These are phyloP conservation scores for Metacarcinus magister DNA, from an alignment of 2,888 invertebrate genomes.

Conservation along the genomic window DNA sequence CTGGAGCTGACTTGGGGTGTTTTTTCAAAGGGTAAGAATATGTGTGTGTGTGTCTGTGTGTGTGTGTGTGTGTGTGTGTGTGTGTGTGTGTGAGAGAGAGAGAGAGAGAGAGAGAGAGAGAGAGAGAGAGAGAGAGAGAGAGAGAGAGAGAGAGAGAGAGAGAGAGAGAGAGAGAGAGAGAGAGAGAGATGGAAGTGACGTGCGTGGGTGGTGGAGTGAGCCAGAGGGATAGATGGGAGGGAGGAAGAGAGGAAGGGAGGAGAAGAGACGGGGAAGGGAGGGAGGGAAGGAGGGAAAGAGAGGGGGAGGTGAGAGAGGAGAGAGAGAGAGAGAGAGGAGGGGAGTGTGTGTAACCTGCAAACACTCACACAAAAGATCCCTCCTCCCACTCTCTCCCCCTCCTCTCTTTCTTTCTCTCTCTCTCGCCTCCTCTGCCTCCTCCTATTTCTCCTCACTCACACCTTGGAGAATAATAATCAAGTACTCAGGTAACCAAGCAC, in stretches of 20 bases:
- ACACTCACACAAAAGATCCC: not conserved
- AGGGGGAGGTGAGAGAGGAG: not conserved
- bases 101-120: slow-evolving; percentile 20
- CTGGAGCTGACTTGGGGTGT: too few species aligned
- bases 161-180: not conserved
- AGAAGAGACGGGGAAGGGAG: not conserved
- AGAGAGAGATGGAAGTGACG: too few species aligned
- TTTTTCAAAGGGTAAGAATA: too few species aligned
- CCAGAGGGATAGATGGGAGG: not conserved
- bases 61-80: too few species aligned
- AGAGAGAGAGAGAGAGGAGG: not conserved
- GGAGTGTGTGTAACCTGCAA: not conserved
- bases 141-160: too few species aligned
- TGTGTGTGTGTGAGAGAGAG: too few species aligned
- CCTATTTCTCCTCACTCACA: too few species aligned
- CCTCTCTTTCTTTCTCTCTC: slow-evolving; percentile 53
- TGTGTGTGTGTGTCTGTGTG: too few species aligned
- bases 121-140: slow-evolving; percentile 5
- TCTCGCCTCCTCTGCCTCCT: not conserved
- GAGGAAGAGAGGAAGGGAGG: not conserved
- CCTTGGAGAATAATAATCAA: too few species aligned
- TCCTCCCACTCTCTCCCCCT: slow-evolving; percentile 43
- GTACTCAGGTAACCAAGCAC: not conserved
- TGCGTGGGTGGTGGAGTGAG: not conserved
- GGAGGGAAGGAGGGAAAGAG: not conserved